Evolutionary conservation across 2,797 vertebrate genomes (phyloP).

Genomic region (Apodemus agrarius): DNA sequence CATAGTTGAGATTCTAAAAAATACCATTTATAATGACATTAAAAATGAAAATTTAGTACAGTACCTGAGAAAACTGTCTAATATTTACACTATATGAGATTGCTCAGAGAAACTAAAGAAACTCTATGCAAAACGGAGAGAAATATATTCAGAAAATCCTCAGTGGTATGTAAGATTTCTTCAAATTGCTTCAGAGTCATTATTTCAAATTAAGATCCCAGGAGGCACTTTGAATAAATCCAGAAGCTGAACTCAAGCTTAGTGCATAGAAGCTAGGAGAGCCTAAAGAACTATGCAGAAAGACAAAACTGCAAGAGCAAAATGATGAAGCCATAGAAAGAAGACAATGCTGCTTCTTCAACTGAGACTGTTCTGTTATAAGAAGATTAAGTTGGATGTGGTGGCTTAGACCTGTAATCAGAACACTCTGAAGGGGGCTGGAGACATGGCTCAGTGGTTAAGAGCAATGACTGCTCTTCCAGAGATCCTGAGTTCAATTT

Average conservation of each 20-base stretch:
- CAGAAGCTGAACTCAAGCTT: constrained; percentile 24
- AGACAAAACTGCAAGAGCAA: neutral
- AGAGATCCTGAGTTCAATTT: too few relatives aligned
- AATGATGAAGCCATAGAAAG: neutral
- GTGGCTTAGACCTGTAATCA: neutral
- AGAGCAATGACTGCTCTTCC: too few relatives aligned
- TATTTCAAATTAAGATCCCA: neutral
- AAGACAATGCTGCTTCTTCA: neutral
- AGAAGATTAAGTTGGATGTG: neutral
- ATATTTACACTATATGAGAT: neutral
- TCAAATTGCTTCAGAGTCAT: neutral
- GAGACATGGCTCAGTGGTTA: too few relatives aligned
- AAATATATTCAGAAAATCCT: neutral
- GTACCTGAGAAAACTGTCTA: constrained; percentile 22
- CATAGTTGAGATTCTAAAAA: neutral
- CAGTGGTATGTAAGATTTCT: neutral
- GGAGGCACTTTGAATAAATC: neutral
- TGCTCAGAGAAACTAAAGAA: constrained; percentile 31
- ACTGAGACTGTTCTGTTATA: neutral
- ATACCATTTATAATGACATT: neutral
- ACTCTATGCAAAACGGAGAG: neutral
- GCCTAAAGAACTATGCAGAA: neutral
- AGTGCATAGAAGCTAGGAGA: neutral
- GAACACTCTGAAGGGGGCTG: neutral
- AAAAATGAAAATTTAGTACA: constrained; percentile 43